Evolutionary conservation across 2,113 vertebrate species (phyloP), one percentile per base, ranked within the genome.

Genomic region (Equus przewalskii): DNA sequence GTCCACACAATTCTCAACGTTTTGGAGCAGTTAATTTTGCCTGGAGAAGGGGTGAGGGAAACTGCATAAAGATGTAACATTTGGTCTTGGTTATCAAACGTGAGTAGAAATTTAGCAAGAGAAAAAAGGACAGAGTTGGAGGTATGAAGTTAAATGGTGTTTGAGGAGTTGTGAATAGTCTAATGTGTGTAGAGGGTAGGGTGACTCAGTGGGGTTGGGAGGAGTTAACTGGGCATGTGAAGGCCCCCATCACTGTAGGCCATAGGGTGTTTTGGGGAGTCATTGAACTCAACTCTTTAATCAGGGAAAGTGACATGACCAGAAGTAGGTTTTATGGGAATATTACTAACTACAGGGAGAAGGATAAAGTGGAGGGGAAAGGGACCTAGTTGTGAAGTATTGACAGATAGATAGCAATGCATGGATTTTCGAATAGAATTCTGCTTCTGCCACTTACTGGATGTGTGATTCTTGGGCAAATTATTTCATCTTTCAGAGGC

Each of bases 341-440:
- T 82, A 67, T 78, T 72, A 73, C 30, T 95, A 72, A 41, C 44
- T 60, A 16, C 26, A 70, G 12, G 64, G 44, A 80, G 65, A 89
- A 80, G 44, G 26, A 58, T 81, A 49, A 22, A 56, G 24, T 49
- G 49, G 33, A 89, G 36, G 36, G 54, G 18, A 91, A 86, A 89
- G 87, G 88, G 87, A 79, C 78, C 30, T 83, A 89, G 12, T 69
- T 93, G 72, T 65, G 44, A 83, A 46, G 58, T 96, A 81, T 19
- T 78, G n/a, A 85, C 95, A 78, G 44, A 26, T 93, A 93, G 81
- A 64, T 91, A 78, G 72, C 64, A 91, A 54, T 83, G 26, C 49
- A 44, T 91, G 78, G 30, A 75, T 88, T 96, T 97, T 76, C 72
- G 26, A 69, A 69, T 92, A 79, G 51, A 97, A 94, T 88, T 96